A percentile compares a stretch with the other conserved stretches of the same genome.
These are phyloP conservation scores for Antedon mediterranea DNA, from an alignment of 53 echinoderm and acorn worm genomes.

Conservation along the genomic window DNA sequence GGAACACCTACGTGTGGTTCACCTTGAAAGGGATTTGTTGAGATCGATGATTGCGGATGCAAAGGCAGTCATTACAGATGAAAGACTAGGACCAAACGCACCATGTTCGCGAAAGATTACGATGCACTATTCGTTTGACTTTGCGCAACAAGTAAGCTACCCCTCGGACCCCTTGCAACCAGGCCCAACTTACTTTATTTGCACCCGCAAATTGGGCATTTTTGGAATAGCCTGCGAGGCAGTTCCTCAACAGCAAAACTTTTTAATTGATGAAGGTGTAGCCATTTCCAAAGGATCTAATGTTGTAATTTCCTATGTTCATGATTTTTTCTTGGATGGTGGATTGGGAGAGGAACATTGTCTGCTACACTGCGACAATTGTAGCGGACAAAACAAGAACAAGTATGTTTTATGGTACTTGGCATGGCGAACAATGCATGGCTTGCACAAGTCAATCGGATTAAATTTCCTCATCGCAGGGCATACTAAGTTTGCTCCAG, in stretches of 20 bases:
- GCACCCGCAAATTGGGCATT: conserved; percentile 31
- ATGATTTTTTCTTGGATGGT: conserved; percentile 1
- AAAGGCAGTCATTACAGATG: conserved; percentile 8
- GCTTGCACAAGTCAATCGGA: background rate
- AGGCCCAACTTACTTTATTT: conserved; percentile 36
- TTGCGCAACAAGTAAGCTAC: conserved; percentile 37
- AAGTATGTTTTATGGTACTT: conserved; percentile 13
- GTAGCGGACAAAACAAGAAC: conserved; percentile 19
- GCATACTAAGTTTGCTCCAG: too few species aligned
- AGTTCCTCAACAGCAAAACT: conserved; percentile 5
- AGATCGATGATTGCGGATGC: conserved; percentile 19
- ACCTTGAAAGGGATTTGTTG: conserved; percentile 22
- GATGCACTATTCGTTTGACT: conserved; percentile 56
- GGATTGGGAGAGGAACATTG: conserved; percentile 1
- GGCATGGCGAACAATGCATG: conserved; percentile 5
- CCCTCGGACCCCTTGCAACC: conserved; percentile 39
- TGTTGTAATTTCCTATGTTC: conserved; percentile 1
- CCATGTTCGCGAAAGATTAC: conserved; percentile 14
- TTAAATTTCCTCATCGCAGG: conserved; percentile 13
- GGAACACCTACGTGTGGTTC: conserved; percentile 24
- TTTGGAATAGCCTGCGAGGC: conserved; percentile 44
- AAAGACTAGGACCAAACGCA: conserved; percentile 11
- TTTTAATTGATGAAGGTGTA: conserved; percentile 6
- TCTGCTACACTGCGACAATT: conserved; percentile 12
- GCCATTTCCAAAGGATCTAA: conserved; percentile 8